Evolutionary conservation across 2,797 vertebrate species (phyloP), one percentile per base, ranked within the genome.

Genomic region (Etheostoma nigrum): DNA sequence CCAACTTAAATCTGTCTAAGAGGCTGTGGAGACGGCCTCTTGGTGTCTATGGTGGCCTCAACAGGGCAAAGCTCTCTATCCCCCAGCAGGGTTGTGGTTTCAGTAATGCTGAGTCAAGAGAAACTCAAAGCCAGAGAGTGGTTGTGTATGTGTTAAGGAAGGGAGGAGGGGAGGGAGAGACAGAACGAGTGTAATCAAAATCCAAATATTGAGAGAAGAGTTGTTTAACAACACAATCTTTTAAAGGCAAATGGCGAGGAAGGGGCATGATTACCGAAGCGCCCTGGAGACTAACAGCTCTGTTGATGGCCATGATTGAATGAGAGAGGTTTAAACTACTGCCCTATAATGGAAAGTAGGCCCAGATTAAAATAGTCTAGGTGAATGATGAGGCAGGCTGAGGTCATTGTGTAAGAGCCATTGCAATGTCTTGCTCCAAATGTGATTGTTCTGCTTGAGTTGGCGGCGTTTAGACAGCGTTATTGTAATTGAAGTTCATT

Each of bases 401-500:
- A 90, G 90, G 91, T 93, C 91, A 85, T 74, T 78, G 78, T 58
- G 88, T 83, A 72, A 91, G 88, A 89, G 81, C 76, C 88, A 66
- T 81, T 42, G 83, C 81, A 19, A 85, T 85, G 88, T 86, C 87
- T 87, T 62, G 67, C 79, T 86, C 88, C 85, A 92, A 94, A 94
- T 94, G 89, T 85, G 94, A 94, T 94, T 92, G 93, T 94, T 95
- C 91, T 91, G 93, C 93, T 86, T 57, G 91, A 93, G 86, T 86
- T 93, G 92, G 89, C 92, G 83, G 73, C 80, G 65, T 92, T 94
- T 92, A 91, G 89, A 85, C 82, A 55, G 87, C 63, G 70, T 76
- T 90, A 82, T 91, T 86, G 89, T 94, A 94, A 94, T 93, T 88
- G 90, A 66, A 61, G 74, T 91, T 94, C 89, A 91, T 94, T 94